Percentiles rank a stretch among this genome's conserved stretches.
phyloP scores from a whole-genome alignment of 1,140 invertebrate genomes.

The Pentalonia nigronervosa region DNA sequence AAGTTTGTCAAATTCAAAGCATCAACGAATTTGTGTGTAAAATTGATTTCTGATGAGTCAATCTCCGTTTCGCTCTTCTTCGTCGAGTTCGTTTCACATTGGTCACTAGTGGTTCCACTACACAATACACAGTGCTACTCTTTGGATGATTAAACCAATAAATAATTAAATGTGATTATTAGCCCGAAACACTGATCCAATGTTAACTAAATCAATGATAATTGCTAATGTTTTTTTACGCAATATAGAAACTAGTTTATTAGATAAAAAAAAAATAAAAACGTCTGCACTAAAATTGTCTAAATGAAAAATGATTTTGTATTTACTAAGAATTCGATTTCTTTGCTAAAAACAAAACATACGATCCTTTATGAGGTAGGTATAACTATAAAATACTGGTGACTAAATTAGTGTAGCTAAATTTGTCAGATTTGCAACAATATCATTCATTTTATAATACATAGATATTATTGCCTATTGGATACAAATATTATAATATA shows the following conservation, averaged over 20 bases:
- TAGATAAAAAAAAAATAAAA: not conserved
- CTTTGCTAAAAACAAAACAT: not conserved
- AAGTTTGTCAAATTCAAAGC: not conserved
- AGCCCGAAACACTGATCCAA: not conserved
- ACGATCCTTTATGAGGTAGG: not conserved
- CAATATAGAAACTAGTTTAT: slow-evolving; percentile 6
- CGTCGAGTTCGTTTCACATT: not conserved
- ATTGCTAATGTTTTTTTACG: not conserved
- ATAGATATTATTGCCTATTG: too few relatives aligned
- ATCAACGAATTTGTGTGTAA: not conserved
- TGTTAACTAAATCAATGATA: slow-evolving; percentile 17
- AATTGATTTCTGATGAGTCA: not conserved
- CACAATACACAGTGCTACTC: not conserved
- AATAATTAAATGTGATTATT: slow-evolving; percentile 46
- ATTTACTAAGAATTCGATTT: not conserved
- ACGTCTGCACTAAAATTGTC: not conserved
- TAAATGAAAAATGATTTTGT: not conserved
- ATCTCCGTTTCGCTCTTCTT: not conserved
- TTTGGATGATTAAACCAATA: not conserved
- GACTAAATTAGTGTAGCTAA: not conserved
- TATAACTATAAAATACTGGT: not conserved
- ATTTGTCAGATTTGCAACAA: too few relatives aligned
- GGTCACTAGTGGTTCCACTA: slow-evolving; percentile 10
- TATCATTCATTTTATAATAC: too few relatives aligned
- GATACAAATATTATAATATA: too few relatives aligned